Conservation (phyloP, 2,113 vertebrate species). For the Eurystomus gularis region DNA sequence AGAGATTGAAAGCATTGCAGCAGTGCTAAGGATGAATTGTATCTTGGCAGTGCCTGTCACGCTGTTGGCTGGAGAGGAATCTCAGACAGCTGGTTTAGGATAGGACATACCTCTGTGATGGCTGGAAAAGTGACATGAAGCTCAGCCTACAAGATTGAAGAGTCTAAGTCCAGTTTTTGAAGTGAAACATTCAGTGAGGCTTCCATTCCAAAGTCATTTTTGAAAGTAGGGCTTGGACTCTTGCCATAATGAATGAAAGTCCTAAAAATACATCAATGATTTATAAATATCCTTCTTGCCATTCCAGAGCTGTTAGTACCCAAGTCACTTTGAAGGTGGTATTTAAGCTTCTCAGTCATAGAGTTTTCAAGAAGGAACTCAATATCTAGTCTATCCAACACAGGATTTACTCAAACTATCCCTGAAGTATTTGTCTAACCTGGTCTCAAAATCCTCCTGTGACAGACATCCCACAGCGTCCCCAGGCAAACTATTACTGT, state of each 20-base stretch:
- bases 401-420: background rate
- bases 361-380: conserved; percentile 5
- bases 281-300: conserved; percentile 10
- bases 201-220: background rate
- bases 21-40: background rate
- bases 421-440: conserved; percentile 7
- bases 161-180: background rate
- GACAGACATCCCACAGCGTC: background rate
- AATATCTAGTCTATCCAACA: background rate
- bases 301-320: background rate
- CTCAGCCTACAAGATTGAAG: background rate
- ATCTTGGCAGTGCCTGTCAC: background rate
- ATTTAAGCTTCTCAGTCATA: conserved; percentile 19
- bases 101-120: background rate
- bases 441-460: conserved; percentile 21
- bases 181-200: background rate
- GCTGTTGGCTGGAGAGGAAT: background rate
- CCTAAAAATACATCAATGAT: conserved; percentile 19
- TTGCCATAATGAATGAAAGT: background rate
- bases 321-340: background rate
- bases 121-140: background rate
- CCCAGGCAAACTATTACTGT: background rate
- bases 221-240: background rate
- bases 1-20: background rate
- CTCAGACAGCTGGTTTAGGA: background rate